These are phyloP conservation scores for Orthosia incerta DNA, from an alignment of 2,888 invertebrate species.

Conservation along the genomic window DNA sequence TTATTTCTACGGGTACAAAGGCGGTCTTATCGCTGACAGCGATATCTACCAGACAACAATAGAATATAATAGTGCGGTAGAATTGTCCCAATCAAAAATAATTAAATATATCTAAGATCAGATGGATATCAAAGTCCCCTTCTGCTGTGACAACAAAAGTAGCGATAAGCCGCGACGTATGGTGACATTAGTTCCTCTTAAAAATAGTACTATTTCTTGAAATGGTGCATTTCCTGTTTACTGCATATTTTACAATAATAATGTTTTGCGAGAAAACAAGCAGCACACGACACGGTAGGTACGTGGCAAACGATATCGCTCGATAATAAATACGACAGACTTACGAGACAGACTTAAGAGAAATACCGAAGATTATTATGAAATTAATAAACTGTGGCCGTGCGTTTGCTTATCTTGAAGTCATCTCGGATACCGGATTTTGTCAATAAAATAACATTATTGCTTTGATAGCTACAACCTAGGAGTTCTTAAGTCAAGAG, in stretches of 20 bases:
- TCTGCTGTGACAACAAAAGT: neutral
- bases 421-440: too few relatives aligned
- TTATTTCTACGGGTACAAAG: too few relatives aligned
- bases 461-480: too few relatives aligned
- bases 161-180: neutral
- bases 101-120: neutral
- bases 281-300: slow-evolving; percentile 16
- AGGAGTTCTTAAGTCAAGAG: too few relatives aligned
- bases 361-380: slow-evolving; percentile 26
- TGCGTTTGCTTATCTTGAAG: neutral
- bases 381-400: slow-evolving; percentile 15
- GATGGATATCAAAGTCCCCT: neutral
- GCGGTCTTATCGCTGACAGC: too few relatives aligned
- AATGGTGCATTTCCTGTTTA: neutral
- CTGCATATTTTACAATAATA: neutral
- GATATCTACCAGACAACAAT: too few relatives aligned
- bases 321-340: slow-evolving; percentile 53
- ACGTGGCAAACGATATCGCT: slow-evolving; percentile 33
- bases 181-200: neutral
- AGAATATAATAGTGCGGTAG: too few relatives aligned
- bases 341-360: slow-evolving; percentile 1
- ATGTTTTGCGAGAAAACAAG: slow-evolving; percentile 12
- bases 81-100: too few relatives aligned
- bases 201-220: neutral
- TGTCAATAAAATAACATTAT: too few relatives aligned